These are phyloP conservation scores for Sinocyclocheilus grahami DNA, from an alignment of 2,113 vertebrate genomes.

Conservation along the genomic window DNA sequence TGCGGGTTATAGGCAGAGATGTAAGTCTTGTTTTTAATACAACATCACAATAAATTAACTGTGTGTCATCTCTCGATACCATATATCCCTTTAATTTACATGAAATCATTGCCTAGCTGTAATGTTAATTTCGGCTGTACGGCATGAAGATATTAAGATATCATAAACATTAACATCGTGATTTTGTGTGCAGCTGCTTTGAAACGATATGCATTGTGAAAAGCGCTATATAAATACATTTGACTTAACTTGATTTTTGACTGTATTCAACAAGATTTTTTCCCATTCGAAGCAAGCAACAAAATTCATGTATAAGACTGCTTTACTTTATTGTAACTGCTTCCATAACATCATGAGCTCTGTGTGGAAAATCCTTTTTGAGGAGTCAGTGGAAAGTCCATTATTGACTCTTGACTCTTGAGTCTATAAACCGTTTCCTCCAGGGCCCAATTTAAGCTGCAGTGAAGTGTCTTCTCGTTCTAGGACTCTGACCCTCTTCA, in stretches of 20 bases:
- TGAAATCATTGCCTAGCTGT: no score
- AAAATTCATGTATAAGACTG: no score
- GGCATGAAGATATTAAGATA: background rate
- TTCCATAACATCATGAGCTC: background rate
- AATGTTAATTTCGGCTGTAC: no score
- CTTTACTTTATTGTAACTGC: background rate
- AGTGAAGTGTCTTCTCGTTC: background rate
- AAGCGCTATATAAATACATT: background rate
- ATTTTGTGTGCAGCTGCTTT: background rate
- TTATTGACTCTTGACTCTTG: conserved; percentile 31
- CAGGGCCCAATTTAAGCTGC: conserved; percentile 23
- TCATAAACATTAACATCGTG: background rate
- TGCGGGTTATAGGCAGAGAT: conserved; percentile 87
- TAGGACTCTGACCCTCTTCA: background rate
- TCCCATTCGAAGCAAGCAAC: no score
- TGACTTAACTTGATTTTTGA: background rate
- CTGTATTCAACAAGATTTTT: background rate
- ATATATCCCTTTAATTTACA: background rate
- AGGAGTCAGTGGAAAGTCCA: background rate
- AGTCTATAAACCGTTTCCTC: background rate
- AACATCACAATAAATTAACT: background rate
- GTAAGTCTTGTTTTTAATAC: conserved; percentile 74
- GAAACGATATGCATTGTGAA: background rate
- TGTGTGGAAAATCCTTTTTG: background rate
- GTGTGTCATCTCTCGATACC: background rate